A percentile compares a stretch with the other conserved stretches of the same genome.
These are phyloP conservation scores for Rhinogobius similis DNA, from an alignment of 2,113 vertebrate species.

Conservation along the genomic window DNA sequence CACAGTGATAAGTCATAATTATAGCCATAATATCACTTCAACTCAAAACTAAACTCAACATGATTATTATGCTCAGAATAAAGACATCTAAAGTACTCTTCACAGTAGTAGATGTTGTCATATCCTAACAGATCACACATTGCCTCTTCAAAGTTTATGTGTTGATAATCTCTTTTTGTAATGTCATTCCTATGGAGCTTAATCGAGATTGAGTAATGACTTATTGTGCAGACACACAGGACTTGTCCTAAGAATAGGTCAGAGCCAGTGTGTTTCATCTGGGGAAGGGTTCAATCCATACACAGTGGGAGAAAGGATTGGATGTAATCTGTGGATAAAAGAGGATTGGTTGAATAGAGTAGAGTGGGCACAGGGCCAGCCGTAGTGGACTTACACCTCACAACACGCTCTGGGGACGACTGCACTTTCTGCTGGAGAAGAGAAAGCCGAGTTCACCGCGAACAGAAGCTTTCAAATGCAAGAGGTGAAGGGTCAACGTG, in stretches of 20 bases:
- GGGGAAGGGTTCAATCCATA: neutral
- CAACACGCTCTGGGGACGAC: neutral
- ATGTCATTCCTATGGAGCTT: neutral
- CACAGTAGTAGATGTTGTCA: too few relatives aligned
- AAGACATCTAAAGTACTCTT: too few relatives aligned
- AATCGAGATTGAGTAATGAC: neutral
- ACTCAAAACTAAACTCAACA: too few relatives aligned
- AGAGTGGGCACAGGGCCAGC: constrained; percentile 1
- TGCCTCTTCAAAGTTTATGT: neutral
- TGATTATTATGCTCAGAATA: too few relatives aligned
- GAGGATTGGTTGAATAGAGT: constrained; percentile 5
- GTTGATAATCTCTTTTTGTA: neutral
- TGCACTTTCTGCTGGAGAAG: neutral
- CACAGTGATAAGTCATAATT: too few relatives aligned
- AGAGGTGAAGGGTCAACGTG: neutral
- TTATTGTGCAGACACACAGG: neutral
- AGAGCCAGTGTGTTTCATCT: neutral
- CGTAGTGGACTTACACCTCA: constrained; percentile 11
- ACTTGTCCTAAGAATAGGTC: neutral
- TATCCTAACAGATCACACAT: neutral
- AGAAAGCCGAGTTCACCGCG: neutral
- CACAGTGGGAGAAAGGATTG: constrained; percentile 11
- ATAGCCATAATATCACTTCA: too few relatives aligned
- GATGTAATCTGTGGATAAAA: constrained; percentile 12
- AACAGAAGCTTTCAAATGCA: constrained; percentile 5